phyloP scores from a whole-genome alignment of 2,797 vertebrate genomes.

The Monodelphis domestica region DNA sequence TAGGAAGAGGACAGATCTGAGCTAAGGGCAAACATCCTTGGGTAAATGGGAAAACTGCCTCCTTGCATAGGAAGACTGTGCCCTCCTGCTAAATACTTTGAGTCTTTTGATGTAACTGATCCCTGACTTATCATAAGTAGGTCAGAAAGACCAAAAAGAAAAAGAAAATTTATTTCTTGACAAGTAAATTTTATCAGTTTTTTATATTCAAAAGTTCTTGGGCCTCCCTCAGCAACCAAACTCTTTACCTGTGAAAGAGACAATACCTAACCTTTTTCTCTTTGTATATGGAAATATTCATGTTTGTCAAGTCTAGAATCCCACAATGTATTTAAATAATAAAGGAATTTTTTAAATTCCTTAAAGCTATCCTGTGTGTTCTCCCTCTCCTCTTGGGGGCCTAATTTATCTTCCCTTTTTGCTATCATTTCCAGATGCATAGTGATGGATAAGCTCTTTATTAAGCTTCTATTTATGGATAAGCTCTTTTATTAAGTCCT shows the following conservation, averaged over 20 bases:
- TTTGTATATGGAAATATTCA: no score
- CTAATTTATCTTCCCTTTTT: no score
- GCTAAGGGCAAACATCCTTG: background rate
- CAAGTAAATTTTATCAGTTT: background rate
- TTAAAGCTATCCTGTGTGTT: no score
- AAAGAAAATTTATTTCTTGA: background rate
- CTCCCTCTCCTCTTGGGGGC: no score
- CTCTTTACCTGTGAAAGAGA: background rate
- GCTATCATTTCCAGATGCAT: background rate
- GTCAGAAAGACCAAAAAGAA: background rate
- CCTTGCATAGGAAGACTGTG: background rate
- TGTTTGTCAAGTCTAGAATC: no score
- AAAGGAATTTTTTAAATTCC: no score
- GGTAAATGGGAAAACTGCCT: background rate
- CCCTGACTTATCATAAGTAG: background rate
- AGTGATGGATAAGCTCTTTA: background rate
- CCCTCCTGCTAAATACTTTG: background rate
- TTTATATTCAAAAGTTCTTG: background rate
- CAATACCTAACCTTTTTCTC: no score
- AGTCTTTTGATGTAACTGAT: background rate
- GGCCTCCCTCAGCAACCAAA: background rate
- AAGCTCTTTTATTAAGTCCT: background rate
- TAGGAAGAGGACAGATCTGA: background rate
- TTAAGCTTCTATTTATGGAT: no score
- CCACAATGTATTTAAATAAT: no score